Evolutionary conservation across 2,888 invertebrate genomes (phyloP), one percentile per base, ranked within the genome.

Genomic region (Plebejus anna): DNA sequence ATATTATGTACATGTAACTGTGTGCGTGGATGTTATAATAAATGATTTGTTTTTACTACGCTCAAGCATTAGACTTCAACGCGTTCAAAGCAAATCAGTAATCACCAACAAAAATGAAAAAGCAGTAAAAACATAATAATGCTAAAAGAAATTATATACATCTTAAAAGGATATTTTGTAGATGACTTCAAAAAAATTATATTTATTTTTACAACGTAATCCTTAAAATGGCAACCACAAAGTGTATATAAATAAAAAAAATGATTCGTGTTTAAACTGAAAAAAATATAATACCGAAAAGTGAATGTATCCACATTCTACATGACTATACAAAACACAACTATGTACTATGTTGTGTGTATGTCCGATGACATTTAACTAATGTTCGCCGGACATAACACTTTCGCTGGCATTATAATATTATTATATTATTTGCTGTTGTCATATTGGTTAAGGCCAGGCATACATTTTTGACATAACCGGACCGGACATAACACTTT

Each of bases 291-390:
- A 1, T 11, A 66, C 9, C 61, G 22, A 32, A 66, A 66, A 66
- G 61, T 66, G 61, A 66, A 59, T 59, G 61, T 28, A 32, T 7
- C 1, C 1, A 32, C 2, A 32, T 32, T 32, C 59, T 57, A 22
- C 22, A 66, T 66, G 61, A 28, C 61, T 66, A 9, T 28, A 66
- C 61, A 66, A 66, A 59, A 7, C 59, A n/a, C 42, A 42, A 38
- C 9, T 3, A 16, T 55, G 55, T 16, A 55, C 16, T 59, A 59
- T 59, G 6, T 22, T 59, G 22, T 16, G 7, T 28, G 61, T 61
- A 4, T 36, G 66, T 13, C 66, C 66, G 66, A 66, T 66, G 66
- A 66, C 66, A 66, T 66, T 66, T 66, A 66, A 66, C 5, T 59
- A 36, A 66, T 32, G 16, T 13, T 66, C 32, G 28, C 13, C 32